Evolutionary conservation across 2,888 invertebrate genomes (phyloP).

Genomic region (Pycnomerus fuliginosus): DNA sequence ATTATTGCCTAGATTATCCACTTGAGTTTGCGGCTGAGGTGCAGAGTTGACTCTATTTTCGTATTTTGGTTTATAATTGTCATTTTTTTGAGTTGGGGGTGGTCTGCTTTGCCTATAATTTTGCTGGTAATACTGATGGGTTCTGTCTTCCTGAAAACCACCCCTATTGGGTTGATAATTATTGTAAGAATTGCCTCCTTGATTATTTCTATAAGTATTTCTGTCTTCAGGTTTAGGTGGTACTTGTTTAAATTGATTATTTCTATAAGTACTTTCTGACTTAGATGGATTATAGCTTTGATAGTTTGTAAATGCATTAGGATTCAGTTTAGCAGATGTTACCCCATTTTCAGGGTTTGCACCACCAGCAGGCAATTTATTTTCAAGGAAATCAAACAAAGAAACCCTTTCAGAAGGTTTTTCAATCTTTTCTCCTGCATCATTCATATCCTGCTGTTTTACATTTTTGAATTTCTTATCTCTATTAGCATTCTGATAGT

Average conservation of each 20-base stretch:
- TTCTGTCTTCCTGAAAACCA: constrained; percentile 7
- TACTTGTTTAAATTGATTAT: too few relatives aligned
- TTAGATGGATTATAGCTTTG: constrained; percentile 14
- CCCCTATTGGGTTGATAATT: too few relatives aligned
- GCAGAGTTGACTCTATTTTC: background rate
- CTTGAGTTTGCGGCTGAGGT: constrained; percentile 15
- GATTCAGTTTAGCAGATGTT: too few relatives aligned
- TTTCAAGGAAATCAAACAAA: constrained; percentile 79
- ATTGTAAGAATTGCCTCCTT: constrained; percentile 16
- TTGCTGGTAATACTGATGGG: constrained; percentile 4
- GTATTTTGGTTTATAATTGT: background rate
- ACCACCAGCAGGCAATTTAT: constrained; percentile 65
- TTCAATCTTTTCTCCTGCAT: constrained; percentile 60
- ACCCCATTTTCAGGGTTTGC: constrained; percentile 16
- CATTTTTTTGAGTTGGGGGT: too few relatives aligned
- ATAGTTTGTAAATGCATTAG: too few relatives aligned
- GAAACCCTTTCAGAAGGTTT: constrained; percentile 81
- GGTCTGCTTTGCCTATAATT: constrained; percentile 5
- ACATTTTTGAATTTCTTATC: constrained; percentile 15
- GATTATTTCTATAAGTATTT: constrained; percentile 19
- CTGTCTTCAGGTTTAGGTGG: constrained; percentile 13
- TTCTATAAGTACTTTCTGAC: too few relatives aligned
- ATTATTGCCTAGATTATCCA: constrained; percentile 31
- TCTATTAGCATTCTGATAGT: constrained; percentile 5
- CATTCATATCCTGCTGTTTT: constrained; percentile 43